Evolutionary conservation across 1,140 invertebrate species (phyloP), one percentile per base, ranked within the genome.

Genomic region (Hycleus phaleratus): DNA sequence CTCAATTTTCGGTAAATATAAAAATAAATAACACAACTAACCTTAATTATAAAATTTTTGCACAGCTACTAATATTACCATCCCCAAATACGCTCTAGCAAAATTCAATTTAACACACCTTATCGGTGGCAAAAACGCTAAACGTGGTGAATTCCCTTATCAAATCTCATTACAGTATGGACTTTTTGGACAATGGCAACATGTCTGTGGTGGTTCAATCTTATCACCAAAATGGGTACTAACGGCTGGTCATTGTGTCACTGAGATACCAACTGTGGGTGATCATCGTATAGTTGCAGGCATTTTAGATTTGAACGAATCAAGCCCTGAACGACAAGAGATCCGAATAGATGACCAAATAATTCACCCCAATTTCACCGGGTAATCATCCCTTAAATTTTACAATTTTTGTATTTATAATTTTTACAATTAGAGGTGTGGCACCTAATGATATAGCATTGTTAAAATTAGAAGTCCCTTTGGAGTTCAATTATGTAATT

Each of bases 191-290:
- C 7, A 46, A 32, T 38, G 25, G 44, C 65, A 60, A 0, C 83
- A 83, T 61, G 76, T 79, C 47, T 87, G 85, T 60, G 85, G 84
- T 0, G 85, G 82, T 2, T 77, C 80, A 40, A 80, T 87, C 52
- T 76, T 86, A 11, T 74, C 72, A 7, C 54, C 73, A 11, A 65
- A 77, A 2, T 82, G 75, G 64, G 76, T 85, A 1, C 10, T 87
- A 2, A 85, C 84, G 0, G 85, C 85, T 0, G 85, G 73, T 1
- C 85, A 88, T 68, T 87, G 86, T 59, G 52, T 59, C 11, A 45
- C 42, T 6, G 50, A 71, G 43, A 53, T 73, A 8, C 70, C 74
- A 9, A 26, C 5, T 1, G 46, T 65, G 8, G 70, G 68, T 25
- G 52, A 50, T 8, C 54, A 65, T 26, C 59, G 49, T 39, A 66